A percentile compares a stretch with the other conserved stretches of the same genome.
Evolutionary conservation across 37 sponge, comb jelly and placozoan genomes (phyloP).

Genomic region (Agelas oroides): DNA sequence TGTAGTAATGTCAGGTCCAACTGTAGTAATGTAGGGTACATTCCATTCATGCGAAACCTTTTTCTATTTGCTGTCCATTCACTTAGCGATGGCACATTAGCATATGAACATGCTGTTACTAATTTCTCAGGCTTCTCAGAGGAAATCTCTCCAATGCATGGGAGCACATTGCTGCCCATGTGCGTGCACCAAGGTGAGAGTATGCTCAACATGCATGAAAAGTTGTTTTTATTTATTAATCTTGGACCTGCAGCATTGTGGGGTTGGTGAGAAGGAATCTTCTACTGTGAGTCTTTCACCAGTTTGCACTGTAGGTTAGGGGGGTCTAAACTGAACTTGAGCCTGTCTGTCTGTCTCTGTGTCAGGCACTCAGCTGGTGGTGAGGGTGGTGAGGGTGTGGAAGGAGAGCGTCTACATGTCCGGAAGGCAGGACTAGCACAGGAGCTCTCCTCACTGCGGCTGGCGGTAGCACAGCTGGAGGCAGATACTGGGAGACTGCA

Average conservation of each 20-base stretch:
- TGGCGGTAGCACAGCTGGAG: slow-evolving; percentile 41
- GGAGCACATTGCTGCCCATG: background rate
- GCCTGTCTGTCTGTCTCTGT: background rate
- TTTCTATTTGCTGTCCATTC: background rate
- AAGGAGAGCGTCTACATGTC: background rate
- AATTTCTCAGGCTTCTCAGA: background rate
- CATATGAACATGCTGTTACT: too few species aligned
- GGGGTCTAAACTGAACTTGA: background rate
- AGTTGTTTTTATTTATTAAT: too few species aligned
- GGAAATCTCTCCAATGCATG: background rate
- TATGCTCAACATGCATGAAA: too few species aligned
- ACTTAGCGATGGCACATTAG: too few species aligned
- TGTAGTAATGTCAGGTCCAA: background rate
- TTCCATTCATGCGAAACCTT: too few species aligned
- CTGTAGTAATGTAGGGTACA: too few species aligned
- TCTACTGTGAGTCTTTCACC: slow-evolving; percentile 32
- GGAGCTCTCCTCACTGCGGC: slow-evolving; percentile 40
- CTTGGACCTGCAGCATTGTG: background rate
- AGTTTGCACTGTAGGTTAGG: background rate
- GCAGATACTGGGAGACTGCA: slow-evolving; percentile 32
- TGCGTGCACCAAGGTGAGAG: background rate
- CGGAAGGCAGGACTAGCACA: slow-evolving; percentile 1
- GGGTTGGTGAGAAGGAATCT: slow-evolving; percentile 24
- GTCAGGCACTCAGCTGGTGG: slow-evolving; percentile 9
- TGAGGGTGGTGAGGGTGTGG: slow-evolving; percentile 1